Conservation (phyloP, 2,888 invertebrate species). For the Apomyelois bistriatella region DNA sequence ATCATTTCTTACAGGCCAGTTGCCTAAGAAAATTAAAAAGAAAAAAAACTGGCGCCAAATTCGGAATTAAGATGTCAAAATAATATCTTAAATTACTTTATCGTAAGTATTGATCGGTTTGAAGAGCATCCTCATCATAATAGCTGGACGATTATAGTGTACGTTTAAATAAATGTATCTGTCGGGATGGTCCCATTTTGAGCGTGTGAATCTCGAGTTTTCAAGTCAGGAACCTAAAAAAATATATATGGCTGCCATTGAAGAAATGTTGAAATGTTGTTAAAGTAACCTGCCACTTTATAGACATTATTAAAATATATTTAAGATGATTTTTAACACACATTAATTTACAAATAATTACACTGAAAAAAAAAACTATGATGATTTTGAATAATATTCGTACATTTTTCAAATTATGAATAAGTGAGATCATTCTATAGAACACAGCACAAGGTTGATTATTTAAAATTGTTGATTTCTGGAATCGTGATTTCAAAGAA, state of each 20-base stretch:
- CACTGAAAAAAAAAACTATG: too few species aligned
- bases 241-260: slow-evolving; percentile 47
- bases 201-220: slow-evolving; percentile 60
- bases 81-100: slow-evolving; percentile 24
- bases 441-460: too few species aligned
- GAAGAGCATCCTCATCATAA: slow-evolving; percentile 45
- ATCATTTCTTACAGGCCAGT: neutral
- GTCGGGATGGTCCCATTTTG: slow-evolving; percentile 50
- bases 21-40: neutral
- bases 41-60: slow-evolving; percentile 9
- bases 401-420: too few species aligned
- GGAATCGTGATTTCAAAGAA: neutral
- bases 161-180: slow-evolving; percentile 38
- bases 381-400: too few species aligned
- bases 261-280: slow-evolving; percentile 57
- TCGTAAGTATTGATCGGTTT: slow-evolving; percentile 49
- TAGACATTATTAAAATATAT: too few species aligned
- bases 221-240: slow-evolving; percentile 29
- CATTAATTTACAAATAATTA: too few species aligned
- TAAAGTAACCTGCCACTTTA: slow-evolving; percentile 53
- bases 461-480: too few species aligned
- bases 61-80: slow-evolving; percentile 2
- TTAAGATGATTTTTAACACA: too few species aligned
- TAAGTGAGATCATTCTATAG: too few species aligned
- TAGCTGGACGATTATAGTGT: slow-evolving; percentile 37